Evolutionary conservation across 23 tunicate species (phyloP).

Genomic region (Phallusia fumigata): DNA sequence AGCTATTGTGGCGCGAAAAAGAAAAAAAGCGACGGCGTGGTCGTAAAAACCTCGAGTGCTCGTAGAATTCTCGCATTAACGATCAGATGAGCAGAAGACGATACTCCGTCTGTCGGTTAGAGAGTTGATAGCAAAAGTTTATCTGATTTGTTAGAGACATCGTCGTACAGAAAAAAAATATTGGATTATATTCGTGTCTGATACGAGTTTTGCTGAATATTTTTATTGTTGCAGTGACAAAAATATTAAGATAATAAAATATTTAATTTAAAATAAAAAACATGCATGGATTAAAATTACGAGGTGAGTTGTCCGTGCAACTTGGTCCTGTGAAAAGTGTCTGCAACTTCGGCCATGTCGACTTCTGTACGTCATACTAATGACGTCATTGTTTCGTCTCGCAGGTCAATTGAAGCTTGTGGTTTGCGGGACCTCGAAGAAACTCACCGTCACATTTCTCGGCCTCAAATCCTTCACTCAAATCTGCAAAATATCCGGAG

Average conservation of each 20-base stretch:
- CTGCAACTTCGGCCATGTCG: background rate
- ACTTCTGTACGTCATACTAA: background rate
- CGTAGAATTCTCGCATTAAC: too few species aligned
- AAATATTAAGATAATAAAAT: too few species aligned
- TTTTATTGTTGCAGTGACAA: too few species aligned
- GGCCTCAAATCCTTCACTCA: conserved; percentile 41
- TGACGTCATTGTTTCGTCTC: background rate
- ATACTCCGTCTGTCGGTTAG: too few species aligned
- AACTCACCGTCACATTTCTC: conserved; percentile 48
- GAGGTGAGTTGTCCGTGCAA: background rate
- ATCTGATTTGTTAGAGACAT: too few species aligned
- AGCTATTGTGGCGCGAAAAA: background rate
- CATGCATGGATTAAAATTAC: background rate
- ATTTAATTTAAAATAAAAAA: background rate
- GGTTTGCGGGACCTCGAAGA: conserved; percentile 30
- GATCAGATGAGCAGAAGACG: too few species aligned
- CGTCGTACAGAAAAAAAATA: too few species aligned
- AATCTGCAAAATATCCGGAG: background rate
- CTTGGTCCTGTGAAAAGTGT: too few species aligned
- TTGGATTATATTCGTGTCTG: too few species aligned
- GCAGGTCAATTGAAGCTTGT: conserved; percentile 61
- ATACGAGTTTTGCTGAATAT: too few species aligned
- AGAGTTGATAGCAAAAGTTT: too few species aligned
- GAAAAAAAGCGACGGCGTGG: background rate
- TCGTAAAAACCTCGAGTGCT: background rate